phyloP scores from a whole-genome alignment of 2,113 vertebrate genomes.

The Narcine bancroftii region DNA sequence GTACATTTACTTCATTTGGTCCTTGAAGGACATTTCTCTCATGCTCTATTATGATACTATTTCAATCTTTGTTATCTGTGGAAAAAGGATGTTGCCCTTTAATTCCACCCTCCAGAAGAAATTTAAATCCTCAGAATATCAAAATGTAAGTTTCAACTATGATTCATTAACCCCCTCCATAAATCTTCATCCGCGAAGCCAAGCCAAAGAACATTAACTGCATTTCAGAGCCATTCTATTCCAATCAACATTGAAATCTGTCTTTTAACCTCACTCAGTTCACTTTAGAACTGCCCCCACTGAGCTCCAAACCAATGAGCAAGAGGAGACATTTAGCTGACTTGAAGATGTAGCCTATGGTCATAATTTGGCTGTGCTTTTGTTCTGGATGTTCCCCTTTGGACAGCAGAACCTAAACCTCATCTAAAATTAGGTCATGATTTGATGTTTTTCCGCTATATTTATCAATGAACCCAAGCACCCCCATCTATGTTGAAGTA shows the following conservation, averaged over 20 bases:
- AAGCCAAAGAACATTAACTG: no score
- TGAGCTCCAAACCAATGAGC: no score
- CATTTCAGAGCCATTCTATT: neutral
- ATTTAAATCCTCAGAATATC: neutral
- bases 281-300: no score
- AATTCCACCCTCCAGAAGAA: neutral
- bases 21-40: neutral
- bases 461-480: neutral
- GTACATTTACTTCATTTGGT: neutral
- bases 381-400: neutral
- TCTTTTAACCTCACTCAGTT: neutral
- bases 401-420: neutral
- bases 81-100: neutral
- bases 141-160: neutral
- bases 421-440: neutral
- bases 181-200: no score
- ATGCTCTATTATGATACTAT: neutral
- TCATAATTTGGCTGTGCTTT: neutral
- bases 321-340: no score
- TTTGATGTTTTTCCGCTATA: neutral
- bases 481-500: neutral
- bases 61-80: neutral
- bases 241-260: neutral
- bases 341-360: no score
- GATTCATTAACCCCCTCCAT: no score